Evolutionary conservation across 2,797 vertebrate genomes (phyloP).

Genomic region (Meda fulgida): DNA sequence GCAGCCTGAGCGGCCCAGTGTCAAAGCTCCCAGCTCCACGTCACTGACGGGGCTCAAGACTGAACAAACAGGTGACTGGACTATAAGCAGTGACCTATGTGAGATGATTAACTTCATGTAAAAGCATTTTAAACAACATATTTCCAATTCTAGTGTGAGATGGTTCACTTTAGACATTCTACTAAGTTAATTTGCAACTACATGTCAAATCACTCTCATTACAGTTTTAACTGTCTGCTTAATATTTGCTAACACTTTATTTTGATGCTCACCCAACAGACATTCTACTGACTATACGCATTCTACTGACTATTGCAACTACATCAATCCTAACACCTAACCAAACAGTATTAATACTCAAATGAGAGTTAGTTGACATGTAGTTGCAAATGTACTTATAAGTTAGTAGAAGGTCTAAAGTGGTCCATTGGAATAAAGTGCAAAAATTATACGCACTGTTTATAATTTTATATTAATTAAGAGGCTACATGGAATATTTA

Average conservation of each 20-base stretch:
- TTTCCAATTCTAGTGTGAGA: background rate
- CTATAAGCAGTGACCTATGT: background rate
- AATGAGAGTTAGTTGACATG: background rate
- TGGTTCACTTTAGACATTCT: background rate
- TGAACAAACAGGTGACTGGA: slow-evolving; percentile 15
- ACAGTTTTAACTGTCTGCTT: no score
- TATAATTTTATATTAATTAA: background rate
- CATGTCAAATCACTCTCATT: no score
- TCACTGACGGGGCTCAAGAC: background rate
- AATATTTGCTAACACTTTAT: background rate
- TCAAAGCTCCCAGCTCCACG: slow-evolving; percentile 36
- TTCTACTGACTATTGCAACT: background rate
- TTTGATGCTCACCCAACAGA: background rate
- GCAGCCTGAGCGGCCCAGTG: slow-evolving; percentile 29
- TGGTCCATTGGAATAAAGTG: no score
- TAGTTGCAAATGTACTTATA: no score
- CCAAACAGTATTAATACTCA: background rate
- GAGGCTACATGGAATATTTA: no score
- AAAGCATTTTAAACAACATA: background rate
- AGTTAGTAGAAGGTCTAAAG: no score
- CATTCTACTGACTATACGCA: background rate
- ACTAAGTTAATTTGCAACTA: background rate
- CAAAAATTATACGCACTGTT: background rate
- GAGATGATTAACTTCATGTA: background rate
- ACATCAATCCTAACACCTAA: background rate